These are phyloP conservation scores for Cryptocheilus praepositus DNA, from an alignment of 2,888 invertebrate genomes.

Conservation along the genomic window DNA sequence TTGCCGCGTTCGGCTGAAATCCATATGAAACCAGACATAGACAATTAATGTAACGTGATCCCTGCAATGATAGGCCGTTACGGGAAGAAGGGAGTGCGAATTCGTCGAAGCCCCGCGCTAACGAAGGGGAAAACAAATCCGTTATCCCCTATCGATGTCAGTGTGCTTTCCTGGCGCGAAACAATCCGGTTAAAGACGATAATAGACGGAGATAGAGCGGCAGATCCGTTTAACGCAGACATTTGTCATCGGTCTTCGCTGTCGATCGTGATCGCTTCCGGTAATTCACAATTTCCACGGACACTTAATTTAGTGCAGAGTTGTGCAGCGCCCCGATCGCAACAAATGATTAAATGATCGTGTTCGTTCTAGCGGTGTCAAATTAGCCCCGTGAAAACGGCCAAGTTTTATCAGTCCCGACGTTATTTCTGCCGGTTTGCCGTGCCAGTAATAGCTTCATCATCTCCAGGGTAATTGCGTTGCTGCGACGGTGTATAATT, in stretches of 20 bases:
- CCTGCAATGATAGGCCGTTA: not conserved
- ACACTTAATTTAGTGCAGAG: too few relatives aligned
- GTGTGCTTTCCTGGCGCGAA: constrained; percentile 12
- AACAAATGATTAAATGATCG: too few relatives aligned
- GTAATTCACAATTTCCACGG: too few relatives aligned
- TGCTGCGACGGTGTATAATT: constrained; percentile 56
- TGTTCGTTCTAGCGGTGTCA: constrained; percentile 22
- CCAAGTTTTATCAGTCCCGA: constrained; percentile 46
- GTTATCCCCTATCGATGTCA: not conserved
- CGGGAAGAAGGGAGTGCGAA: too few relatives aligned
- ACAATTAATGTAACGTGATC: constrained; percentile 19
- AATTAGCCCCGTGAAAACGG: constrained; percentile 45
- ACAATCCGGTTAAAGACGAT: constrained; percentile 13
- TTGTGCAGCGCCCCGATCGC: too few relatives aligned
- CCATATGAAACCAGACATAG: constrained; percentile 1
- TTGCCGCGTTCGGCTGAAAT: not conserved
- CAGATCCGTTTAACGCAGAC: too few relatives aligned
- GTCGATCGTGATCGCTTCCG: too few relatives aligned
- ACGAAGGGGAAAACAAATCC: constrained; percentile 1
- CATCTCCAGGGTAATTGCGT: constrained; percentile 56
- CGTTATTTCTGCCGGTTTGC: constrained; percentile 55
- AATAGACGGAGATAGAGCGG: too few relatives aligned
- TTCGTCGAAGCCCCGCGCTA: constrained; percentile 6
- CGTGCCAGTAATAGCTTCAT: constrained; percentile 63
- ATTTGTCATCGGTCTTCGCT: too few relatives aligned